Conservation (phyloP, 64 coral and sea anemone genomes). For the Orbicella faveolata region DNA sequence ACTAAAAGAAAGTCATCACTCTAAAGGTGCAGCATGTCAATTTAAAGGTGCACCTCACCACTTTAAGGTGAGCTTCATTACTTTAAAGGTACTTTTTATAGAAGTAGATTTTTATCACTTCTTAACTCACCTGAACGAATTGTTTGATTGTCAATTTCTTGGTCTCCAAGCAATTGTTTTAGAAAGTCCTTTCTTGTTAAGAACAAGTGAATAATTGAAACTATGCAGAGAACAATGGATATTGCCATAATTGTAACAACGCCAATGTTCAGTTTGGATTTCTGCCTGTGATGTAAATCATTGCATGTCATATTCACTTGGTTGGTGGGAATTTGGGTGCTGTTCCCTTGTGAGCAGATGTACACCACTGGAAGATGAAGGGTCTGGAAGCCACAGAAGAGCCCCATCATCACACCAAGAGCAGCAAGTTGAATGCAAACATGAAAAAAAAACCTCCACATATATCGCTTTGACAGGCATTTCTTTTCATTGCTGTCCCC, state of each 20-base stretch:
- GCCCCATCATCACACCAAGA: not conserved
- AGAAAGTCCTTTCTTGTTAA: constrained; percentile 6
- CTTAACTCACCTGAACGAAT: not conserved
- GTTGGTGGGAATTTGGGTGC: not conserved
- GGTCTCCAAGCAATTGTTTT: not conserved
- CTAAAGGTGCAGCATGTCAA: no score
- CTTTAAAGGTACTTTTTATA: no score
- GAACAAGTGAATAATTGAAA: not conserved
- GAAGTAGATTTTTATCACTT: no score
- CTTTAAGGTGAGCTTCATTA: no score
- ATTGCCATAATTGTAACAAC: constrained; percentile 7
- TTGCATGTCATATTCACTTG: constrained; percentile 6
- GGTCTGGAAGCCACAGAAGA: not conserved
- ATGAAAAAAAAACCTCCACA: not conserved
- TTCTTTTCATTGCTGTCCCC: not conserved
- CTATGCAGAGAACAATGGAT: not conserved
- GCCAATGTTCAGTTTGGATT: constrained; percentile 1
- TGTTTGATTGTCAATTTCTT: not conserved
- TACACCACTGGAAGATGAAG: not conserved
- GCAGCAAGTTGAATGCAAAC: constrained; percentile 2
- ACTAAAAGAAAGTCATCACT: no score
- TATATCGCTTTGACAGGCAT: not conserved
- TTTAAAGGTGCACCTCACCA: no score
- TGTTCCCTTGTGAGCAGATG: not conserved
- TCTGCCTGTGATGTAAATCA: constrained; percentile 6